Evolutionary conservation across 2,888 invertebrate species (phyloP).

Genomic region (Cataglyphis livida): DNA sequence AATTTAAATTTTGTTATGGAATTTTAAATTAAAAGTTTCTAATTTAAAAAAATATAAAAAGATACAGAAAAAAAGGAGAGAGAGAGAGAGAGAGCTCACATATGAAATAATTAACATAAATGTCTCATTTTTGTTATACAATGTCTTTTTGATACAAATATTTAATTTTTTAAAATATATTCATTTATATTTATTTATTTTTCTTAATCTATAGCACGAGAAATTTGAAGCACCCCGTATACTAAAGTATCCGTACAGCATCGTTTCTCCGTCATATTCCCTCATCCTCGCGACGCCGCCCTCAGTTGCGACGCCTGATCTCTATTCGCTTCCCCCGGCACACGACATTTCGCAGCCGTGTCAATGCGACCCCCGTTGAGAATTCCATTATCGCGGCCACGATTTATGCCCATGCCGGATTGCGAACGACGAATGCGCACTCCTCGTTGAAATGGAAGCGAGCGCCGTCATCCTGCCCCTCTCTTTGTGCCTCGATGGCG

Average conservation of each 20-base stretch:
- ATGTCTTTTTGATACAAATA: background rate
- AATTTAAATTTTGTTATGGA: slow-evolving; percentile 1
- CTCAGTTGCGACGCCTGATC: slow-evolving; percentile 71
- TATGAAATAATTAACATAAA: background rate
- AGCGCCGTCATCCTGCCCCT: slow-evolving; percentile 22
- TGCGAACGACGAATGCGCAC: slow-evolving; percentile 40
- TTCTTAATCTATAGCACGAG: background rate
- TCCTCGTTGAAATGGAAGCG: slow-evolving; percentile 49
- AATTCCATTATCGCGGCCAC: slow-evolving; percentile 83
- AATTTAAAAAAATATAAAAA: background rate
- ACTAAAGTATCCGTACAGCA: slow-evolving; percentile 4
- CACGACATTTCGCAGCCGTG: slow-evolving; percentile 79
- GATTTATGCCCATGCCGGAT: slow-evolving; percentile 76
- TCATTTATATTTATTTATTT: background rate
- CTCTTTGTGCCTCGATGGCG: slow-evolving; percentile 47
- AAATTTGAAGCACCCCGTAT: slow-evolving; percentile 26
- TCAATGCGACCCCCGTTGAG: slow-evolving; percentile 83
- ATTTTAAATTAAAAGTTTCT: background rate
- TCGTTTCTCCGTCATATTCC: slow-evolving; percentile 7
- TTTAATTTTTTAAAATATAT: background rate
- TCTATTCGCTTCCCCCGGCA: slow-evolving; percentile 70
- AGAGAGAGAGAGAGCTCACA: background rate
- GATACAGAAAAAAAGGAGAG: too few relatives aligned
- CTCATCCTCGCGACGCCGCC: slow-evolving; percentile 61
- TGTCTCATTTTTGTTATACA: background rate